Conservation (phyloP, 37 sponge, comb jelly and placozoan genomes). For the Ephydatia muelleri region DNA sequence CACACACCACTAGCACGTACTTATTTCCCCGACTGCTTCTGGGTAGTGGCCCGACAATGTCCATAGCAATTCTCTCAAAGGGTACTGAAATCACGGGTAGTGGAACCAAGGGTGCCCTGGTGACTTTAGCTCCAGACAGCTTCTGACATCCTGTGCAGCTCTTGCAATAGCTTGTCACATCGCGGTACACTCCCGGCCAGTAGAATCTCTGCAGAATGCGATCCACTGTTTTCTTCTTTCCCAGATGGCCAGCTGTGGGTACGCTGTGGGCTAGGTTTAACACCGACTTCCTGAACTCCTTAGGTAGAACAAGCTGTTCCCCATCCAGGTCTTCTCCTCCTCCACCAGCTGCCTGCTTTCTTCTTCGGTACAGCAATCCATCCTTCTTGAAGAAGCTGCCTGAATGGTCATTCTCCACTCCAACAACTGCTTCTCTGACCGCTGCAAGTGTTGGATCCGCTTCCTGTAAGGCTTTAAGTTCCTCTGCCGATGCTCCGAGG, state of each 20-base stretch:
- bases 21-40: not conserved
- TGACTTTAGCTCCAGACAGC: not conserved
- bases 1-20: not conserved
- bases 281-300: no score
- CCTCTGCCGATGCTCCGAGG: no score
- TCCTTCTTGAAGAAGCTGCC: no score
- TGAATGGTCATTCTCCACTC: no score
- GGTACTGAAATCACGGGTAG: slow-evolving; percentile 2
- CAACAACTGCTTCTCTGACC: no score
- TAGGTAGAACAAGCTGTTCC: no score
- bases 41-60: not conserved
- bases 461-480: no score
- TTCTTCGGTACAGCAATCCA: no score
- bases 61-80: not conserved
- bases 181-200: slow-evolving; percentile 48
- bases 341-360: no score
- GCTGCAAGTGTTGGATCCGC: no score
- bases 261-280: not conserved
- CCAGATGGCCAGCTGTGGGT: slow-evolving; percentile 56
- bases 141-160: slow-evolving; percentile 39
- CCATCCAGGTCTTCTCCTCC: no score
- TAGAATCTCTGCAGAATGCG: slow-evolving; percentile 37
- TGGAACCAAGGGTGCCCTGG: slow-evolving; percentile 24
- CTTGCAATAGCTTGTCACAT: slow-evolving; percentile 37
- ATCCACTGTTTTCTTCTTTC: slow-evolving; percentile 37